Conservation (phyloP, 2,888 invertebrate genomes). For the Esperia sulphurella region DNA sequence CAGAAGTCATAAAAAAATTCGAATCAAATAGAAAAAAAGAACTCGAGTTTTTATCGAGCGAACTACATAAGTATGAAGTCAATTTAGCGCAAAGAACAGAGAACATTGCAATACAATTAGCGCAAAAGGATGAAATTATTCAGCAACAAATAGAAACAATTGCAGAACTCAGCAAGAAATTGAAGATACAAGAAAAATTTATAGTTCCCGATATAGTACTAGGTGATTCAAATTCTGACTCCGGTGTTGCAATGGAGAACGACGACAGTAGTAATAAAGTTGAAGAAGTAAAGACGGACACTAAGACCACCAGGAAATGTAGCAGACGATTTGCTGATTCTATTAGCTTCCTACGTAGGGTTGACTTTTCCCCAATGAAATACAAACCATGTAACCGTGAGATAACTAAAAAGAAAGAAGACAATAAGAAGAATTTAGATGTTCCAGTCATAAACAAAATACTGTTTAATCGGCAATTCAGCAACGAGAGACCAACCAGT, state of each 20-base stretch:
- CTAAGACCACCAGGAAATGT: constrained; percentile 58
- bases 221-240: constrained; percentile 70
- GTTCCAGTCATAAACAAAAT: constrained; percentile 45
- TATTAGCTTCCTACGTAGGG: constrained; percentile 66
- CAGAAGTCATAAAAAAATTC: constrained; percentile 61
- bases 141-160: constrained; percentile 56
- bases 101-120: constrained; percentile 57
- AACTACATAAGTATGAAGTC: constrained; percentile 70
- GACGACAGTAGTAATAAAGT: constrained; percentile 53
- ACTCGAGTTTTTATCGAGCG: constrained; percentile 64
- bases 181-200: constrained; percentile 40
- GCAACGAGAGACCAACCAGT: constrained; percentile 53
- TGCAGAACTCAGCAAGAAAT: constrained; percentile 53
- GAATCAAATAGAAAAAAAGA: constrained; percentile 66
- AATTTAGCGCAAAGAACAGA: constrained; percentile 62
- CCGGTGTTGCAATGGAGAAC: constrained; percentile 64
- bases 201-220: constrained; percentile 55
- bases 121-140: constrained; percentile 64
- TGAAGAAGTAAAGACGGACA: constrained; percentile 47
- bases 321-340: constrained; percentile 69
- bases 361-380: constrained; percentile 73
- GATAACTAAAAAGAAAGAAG: constrained; percentile 56
- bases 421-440: constrained; percentile 58
- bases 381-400: constrained; percentile 61
- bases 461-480: constrained; percentile 43